These are phyloP conservation scores for Himantopus leucocephalus DNA, from an alignment of 2,113 vertebrate genomes.

Conservation along the genomic window DNA sequence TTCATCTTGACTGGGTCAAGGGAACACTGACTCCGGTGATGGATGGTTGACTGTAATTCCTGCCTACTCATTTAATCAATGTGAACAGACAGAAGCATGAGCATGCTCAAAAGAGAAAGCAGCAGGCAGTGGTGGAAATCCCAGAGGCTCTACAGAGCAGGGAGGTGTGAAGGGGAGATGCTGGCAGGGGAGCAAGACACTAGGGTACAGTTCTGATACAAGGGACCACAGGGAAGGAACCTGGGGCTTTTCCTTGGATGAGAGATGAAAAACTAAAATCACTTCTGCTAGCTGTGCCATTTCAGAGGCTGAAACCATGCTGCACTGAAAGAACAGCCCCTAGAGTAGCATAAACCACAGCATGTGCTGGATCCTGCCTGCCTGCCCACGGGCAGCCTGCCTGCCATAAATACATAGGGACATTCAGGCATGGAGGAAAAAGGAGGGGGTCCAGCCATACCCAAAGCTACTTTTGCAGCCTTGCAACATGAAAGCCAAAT, in stretches of 20 bases:
- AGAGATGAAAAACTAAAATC: not conserved
- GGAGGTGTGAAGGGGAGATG: not conserved
- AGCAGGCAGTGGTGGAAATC: not conserved
- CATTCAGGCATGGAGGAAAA: not conserved
- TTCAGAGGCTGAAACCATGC: not conserved
- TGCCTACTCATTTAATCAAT: constrained; percentile 28
- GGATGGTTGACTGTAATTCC: constrained; percentile 45
- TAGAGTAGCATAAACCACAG: not conserved
- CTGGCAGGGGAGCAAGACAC: not conserved
- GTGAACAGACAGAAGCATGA: not conserved
- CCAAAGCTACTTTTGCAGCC: not conserved
- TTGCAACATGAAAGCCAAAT: not conserved
- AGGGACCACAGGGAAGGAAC: not conserved
- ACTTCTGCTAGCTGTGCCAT: not conserved
- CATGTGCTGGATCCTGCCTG: not conserved
- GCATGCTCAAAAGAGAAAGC: not conserved
- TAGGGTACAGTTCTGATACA: not conserved
- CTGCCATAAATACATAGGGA: constrained; percentile 9
- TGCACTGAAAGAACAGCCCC: constrained; percentile 13
- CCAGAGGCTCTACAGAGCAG: not conserved
- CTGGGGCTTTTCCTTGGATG: not conserved
- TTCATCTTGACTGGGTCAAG: constrained; percentile 11
- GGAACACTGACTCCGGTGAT: not conserved
- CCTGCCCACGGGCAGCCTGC: not conserved
- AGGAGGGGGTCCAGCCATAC: not conserved